phyloP scores from a whole-genome alignment of 2,888 invertebrate genomes.

The Eristalis intricaria region DNA sequence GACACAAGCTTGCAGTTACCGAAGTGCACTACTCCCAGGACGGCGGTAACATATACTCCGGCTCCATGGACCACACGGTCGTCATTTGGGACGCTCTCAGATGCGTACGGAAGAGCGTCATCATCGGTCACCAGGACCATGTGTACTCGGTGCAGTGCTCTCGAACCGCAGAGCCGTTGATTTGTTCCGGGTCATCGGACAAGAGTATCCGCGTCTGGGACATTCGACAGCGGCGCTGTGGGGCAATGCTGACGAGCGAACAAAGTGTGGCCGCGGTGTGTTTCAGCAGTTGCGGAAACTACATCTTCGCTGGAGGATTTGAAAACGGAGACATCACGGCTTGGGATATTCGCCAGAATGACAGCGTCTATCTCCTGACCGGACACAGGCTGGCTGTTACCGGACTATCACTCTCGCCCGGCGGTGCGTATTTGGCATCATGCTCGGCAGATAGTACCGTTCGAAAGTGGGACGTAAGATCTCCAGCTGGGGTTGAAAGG shows the following conservation, averaged over 20 bases:
- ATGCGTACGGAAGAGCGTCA: conserved; percentile 92
- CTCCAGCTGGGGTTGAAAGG: not conserved
- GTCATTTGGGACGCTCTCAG: conserved; percentile 98
- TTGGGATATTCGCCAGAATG: conserved; percentile 95
- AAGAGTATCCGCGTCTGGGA: conserved; percentile 96
- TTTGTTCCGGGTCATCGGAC: conserved; percentile 98
- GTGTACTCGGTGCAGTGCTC: conserved; percentile 86
- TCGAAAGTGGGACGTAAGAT: not conserved
- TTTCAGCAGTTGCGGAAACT: conserved; percentile 97
- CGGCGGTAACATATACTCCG: conserved; percentile 91
- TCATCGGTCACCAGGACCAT: conserved; percentile 91
- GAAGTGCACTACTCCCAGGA: conserved; percentile 94
- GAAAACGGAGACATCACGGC: conserved; percentile 97
- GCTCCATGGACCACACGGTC: conserved; percentile 96
- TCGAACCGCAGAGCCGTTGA: conserved; percentile 92
- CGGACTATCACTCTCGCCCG: not conserved
- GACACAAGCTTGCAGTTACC: conserved; percentile 97
- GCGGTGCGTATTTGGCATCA: not conserved
- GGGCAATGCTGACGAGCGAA: conserved; percentile 86
- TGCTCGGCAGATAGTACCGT: not conserved
- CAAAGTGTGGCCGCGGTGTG: conserved; percentile 92
- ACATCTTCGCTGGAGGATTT: conserved; percentile 95
- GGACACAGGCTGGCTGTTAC: conserved; percentile 82
- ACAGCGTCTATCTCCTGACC: conserved; percentile 90
- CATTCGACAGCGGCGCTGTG: conserved; percentile 90